A percentile compares a stretch with the other conserved stretches of the same genome.
These are phyloP conservation scores for Silvanus unidentatus DNA, from an alignment of 2,888 invertebrate genomes.

Conservation along the genomic window DNA sequence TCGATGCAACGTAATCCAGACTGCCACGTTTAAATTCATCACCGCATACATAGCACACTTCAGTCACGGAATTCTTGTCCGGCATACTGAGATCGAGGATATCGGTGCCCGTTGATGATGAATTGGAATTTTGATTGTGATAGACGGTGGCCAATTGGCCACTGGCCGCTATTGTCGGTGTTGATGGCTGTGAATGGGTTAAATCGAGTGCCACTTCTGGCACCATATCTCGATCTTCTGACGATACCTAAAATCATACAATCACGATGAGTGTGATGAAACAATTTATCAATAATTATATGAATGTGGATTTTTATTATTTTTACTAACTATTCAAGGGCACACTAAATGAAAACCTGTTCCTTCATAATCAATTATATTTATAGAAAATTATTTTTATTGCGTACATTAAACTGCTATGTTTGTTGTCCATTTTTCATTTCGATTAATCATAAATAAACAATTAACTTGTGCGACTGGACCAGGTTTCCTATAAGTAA, in stretches of 20 bases:
- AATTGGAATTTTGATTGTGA: conserved; percentile 44
- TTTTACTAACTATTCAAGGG: too few relatives aligned
- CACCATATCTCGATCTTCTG: conserved; percentile 34
- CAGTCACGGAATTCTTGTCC: conserved; percentile 83
- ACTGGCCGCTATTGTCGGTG: conserved; percentile 37
- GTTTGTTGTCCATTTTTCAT: too few relatives aligned
- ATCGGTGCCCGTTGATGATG: conserved; percentile 62
- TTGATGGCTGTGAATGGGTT: conserved; percentile 40
- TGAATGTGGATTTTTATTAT: too few relatives aligned
- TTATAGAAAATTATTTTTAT: too few relatives aligned
- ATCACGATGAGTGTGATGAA: too few relatives aligned
- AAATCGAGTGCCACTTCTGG: conserved; percentile 51
- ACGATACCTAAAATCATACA: conserved; percentile 32
- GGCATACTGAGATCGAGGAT: conserved; percentile 88
- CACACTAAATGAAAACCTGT: too few relatives aligned
- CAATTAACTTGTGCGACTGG: too few relatives aligned
- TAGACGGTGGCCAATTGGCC: conserved; percentile 42
- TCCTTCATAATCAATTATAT: too few relatives aligned
- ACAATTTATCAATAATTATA: too few relatives aligned
- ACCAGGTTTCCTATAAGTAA: too few relatives aligned
- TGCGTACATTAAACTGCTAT: too few relatives aligned
- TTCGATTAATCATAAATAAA: too few relatives aligned
- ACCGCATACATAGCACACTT: conserved; percentile 87
- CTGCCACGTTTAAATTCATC: conserved; percentile 81
- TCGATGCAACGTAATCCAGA: conserved; percentile 62